Conservation (phyloP, 2,797 vertebrate genomes). For the Antrozous pallidus region DNA sequence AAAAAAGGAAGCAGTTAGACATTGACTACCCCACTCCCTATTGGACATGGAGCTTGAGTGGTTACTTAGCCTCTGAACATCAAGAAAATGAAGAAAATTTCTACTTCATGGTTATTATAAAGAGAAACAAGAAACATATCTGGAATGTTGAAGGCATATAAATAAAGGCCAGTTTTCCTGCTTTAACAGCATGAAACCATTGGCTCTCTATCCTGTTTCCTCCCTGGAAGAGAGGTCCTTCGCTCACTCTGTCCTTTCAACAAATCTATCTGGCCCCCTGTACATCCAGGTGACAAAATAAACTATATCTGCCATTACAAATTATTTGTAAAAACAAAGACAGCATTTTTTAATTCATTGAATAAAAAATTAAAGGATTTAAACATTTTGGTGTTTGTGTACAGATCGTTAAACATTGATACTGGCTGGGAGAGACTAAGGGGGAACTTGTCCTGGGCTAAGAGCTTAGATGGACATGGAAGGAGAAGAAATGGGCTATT, state of each 20-base stretch:
- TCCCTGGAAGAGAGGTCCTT: not conserved
- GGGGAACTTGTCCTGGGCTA: not conserved
- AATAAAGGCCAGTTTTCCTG: not conserved
- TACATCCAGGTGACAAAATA: not conserved
- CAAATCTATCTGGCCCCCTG: not conserved
- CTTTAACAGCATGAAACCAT: not conserved
- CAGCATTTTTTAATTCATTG: not conserved
- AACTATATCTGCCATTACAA: not conserved
- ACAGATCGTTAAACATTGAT: not conserved
- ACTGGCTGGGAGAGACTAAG: not conserved
- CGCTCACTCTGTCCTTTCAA: not conserved
- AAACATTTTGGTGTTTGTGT: not conserved
- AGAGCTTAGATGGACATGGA: not conserved
- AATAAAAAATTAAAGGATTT: not conserved
- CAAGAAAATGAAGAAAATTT: conserved; percentile 8
- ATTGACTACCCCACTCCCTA: rapidly evolving
- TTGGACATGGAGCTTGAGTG: not conserved
- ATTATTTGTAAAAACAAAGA: not conserved
- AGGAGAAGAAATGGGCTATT: not conserved
- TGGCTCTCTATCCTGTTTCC: not conserved
- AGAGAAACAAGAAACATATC: not conserved
- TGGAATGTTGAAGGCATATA: not conserved
- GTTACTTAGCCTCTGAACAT: not conserved
- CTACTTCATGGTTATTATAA: not conserved
- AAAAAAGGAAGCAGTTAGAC: not conserved